A percentile compares a stretch with the other conserved stretches of the same genome.
Conservation (phyloP, 2,113 vertebrate species). For the Heterocephalus glaber region DNA sequence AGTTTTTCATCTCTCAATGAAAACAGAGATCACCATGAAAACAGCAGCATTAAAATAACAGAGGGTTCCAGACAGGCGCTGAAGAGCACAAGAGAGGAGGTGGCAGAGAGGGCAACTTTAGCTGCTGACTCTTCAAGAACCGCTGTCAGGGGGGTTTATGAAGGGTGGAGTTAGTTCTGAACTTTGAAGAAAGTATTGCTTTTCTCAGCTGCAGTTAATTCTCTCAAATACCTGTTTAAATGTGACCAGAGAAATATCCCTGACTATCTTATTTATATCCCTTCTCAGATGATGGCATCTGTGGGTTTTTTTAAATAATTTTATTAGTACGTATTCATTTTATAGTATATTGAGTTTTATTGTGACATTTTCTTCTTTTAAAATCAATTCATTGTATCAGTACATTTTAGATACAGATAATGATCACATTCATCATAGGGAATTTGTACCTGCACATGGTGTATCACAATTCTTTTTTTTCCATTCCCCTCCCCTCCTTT, state of each 20-base stretch:
- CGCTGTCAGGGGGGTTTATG: neutral
- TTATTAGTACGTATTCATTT: neutral
- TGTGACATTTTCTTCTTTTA: neutral
- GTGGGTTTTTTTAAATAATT: slow-evolving; percentile 11
- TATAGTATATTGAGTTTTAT: neutral
- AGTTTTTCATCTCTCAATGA: neutral
- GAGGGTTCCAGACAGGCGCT: neutral
- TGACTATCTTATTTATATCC: neutral
- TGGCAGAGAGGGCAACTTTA: neutral
- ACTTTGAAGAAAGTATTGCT: neutral
- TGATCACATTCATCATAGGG: no score
- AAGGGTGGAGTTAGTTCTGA: neutral
- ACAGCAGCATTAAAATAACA: neutral
- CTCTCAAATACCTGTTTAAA: neutral
- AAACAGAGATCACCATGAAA: neutral
- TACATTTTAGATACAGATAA: no score
- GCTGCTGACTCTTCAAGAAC: neutral
- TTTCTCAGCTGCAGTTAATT: neutral
- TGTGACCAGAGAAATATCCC: neutral
- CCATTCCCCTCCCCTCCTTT: no score
- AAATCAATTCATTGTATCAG: no score
- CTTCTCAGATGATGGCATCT: slow-evolving; percentile 16
- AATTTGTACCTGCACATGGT: no score
- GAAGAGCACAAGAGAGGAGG: neutral
- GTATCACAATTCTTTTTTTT: no score